Evolutionary conservation across 2,113 vertebrate genomes (phyloP), one percentile per base, ranked within the genome.

Genomic region (Podiceps cristatus): DNA sequence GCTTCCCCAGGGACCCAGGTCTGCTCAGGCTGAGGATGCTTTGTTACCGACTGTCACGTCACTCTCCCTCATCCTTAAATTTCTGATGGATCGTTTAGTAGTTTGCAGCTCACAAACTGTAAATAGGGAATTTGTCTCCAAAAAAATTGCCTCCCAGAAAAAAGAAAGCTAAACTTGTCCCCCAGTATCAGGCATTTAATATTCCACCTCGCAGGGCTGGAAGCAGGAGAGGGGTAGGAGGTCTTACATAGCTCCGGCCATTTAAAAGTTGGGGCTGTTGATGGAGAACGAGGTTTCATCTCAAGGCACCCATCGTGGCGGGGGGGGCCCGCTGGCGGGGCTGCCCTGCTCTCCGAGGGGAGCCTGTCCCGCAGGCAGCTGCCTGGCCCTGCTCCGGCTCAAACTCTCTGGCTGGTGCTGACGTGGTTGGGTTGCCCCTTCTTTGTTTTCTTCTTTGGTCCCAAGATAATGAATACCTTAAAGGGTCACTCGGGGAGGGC

Each of bases 261-360:
- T 60, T 67, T 72, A 35, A 60, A 77, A 60, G 25, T 11, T 50
- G 40, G 19, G 64, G 45, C 64, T 71, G 52, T 7, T 53, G 59
- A 31, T 42, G 58, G 27, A 80, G 68, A 28, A 37, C 40, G 35
- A 52, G 22, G 11, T 14, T 90, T 81, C 22, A 9, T 28, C 29
- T 86, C 20, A 47, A 40, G 44, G 27, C 35, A n/a, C 18, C 9
- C 1, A 0, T 42, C 2, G 5, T 2, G 15, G 37, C 58, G 62
- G 20, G 33, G 13, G 62, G 20, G 33, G 13, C 60, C n/a, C n/a
- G n/a, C n/a, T 2, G 15, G 37, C 58, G 62, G 20, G 33, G 13
- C 60, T 69, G 60, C 52, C 7, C 33, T 18, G 37, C 37, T 59
- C 59, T 35, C 29, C 1, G 0, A n/a, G 16, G 56, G 45, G 28